Percentiles rank a stretch among this genome's conserved stretches.
phyloP scores from a whole-genome alignment of 23 tunicate species.

The Styela plicata region DNA sequence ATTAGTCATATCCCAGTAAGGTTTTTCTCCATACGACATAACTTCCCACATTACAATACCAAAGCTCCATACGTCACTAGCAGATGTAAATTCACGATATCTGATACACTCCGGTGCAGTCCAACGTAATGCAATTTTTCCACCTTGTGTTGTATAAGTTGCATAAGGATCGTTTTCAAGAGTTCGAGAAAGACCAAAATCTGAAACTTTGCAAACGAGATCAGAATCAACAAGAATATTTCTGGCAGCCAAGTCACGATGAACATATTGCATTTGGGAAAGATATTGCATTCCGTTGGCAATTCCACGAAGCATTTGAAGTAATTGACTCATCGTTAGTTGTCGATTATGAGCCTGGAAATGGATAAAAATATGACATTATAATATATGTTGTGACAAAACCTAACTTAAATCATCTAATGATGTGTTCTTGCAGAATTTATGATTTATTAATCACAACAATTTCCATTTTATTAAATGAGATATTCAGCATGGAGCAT shows the following conservation, averaged over 20 bases:
- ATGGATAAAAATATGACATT: too few species aligned
- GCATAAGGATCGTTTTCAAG: conserved; percentile 90
- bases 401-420: too few species aligned
- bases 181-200: conserved; percentile 89
- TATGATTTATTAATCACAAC: too few species aligned
- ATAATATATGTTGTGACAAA: too few species aligned
- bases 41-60: conserved; percentile 98
- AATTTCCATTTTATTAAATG: too few species aligned
- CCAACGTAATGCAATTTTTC: conserved; percentile 99
- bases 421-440: too few species aligned
- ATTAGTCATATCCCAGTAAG: conserved; percentile 98
- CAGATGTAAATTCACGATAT: conserved; percentile 69
- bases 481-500: too few species aligned
- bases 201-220: conserved; percentile 83
- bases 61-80: conserved; percentile 99
- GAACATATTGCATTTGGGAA: conserved; percentile 70
- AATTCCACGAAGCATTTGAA: conserved; percentile 63
- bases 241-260: conserved; percentile 95
- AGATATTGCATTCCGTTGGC: conserved; percentile 93
- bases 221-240: conserved; percentile 86
- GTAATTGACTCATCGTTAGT: conserved; percentile 43
- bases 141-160: conserved; percentile 97
- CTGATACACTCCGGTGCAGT: conserved; percentile 96
- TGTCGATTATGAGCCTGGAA: not conserved
- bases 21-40: conserved; percentile 98